These are phyloP conservation scores for Mellilla xanthometata DNA, from an alignment of 2,888 invertebrate species.

Conservation along the genomic window DNA sequence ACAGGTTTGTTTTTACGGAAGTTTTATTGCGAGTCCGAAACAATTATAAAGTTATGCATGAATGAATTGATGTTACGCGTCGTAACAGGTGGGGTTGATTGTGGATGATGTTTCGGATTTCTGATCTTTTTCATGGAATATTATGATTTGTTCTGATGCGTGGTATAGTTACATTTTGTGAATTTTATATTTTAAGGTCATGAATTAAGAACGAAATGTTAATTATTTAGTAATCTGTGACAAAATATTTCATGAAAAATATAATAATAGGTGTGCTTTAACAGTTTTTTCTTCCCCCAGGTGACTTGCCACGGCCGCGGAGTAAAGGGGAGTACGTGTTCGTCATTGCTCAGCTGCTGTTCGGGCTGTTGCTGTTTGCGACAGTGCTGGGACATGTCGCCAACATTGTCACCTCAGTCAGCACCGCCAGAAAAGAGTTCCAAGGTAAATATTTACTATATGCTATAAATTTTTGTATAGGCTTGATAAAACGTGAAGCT, in stretches of 20 bases:
- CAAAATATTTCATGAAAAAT: too few relatives aligned
- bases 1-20: constrained; percentile 8
- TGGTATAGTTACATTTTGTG: too few relatives aligned
- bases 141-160: too few relatives aligned
- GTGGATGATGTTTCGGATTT: too few relatives aligned
- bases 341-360: constrained; percentile 96
- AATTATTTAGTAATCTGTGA: too few relatives aligned
- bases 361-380: constrained; percentile 96
- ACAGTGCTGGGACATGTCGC: constrained; percentile 98
- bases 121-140: too few relatives aligned
- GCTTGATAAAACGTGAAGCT: too few relatives aligned
- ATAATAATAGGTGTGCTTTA: too few relatives aligned
- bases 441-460: constrained; percentile 92
- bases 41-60: constrained; percentile 15
- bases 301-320: constrained; percentile 93
- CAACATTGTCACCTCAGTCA: constrained; percentile 98
- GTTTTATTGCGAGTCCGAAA: constrained; percentile 5
- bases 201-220: too few relatives aligned
- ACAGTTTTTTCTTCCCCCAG: too few relatives aligned
- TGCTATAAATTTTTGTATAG: too few relatives aligned
- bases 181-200: too few relatives aligned
- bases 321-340: constrained; percentile 98
- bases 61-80: constrained; percentile 8
- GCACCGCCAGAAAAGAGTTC: constrained; percentile 98
- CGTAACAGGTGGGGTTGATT: not conserved